Conservation (phyloP, 1,140 invertebrate genomes). For the Luehdorfia chinensis region DNA sequence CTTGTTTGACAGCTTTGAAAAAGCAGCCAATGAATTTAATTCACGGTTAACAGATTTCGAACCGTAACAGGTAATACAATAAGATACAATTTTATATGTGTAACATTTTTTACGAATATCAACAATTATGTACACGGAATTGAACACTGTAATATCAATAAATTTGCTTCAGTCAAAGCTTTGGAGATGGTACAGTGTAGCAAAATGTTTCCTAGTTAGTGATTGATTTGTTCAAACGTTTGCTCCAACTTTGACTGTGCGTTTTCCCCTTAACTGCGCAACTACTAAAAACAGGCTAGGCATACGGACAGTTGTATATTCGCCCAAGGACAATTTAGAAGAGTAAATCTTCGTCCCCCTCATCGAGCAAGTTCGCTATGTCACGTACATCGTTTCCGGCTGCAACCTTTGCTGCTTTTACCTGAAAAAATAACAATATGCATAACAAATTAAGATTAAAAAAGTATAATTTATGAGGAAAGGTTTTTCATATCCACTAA, state of each 20-base stretch:
- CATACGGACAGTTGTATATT: neutral
- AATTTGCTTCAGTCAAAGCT: slow-evolving; percentile 39
- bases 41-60: slow-evolving; percentile 22
- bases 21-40: slow-evolving; percentile 23
- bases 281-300: slow-evolving; percentile 37
- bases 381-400: slow-evolving; percentile 77
- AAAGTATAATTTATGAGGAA: no score
- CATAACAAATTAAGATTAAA: neutral
- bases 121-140: slow-evolving; percentile 39
- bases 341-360: slow-evolving; percentile 95
- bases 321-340: slow-evolving; percentile 81
- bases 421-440: slow-evolving; percentile 37
- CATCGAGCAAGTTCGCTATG: slow-evolving; percentile 88
- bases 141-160: slow-evolving; percentile 65
- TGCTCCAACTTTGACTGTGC: slow-evolving; percentile 31
- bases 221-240: slow-evolving; percentile 18
- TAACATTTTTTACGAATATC: slow-evolving; percentile 20
- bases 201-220: no score
- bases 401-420: slow-evolving; percentile 73
- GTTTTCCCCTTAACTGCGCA: slow-evolving; percentile 24
- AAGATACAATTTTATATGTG: slow-evolving; percentile 27
- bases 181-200: neutral
- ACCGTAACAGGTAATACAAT: slow-evolving; percentile 20
- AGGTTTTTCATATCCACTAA: no score
- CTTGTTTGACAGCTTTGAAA: slow-evolving; percentile 25